These are phyloP conservation scores for Drosophila niveifrons DNA, from an alignment of 2,888 invertebrate genomes.

Conservation along the genomic window DNA sequence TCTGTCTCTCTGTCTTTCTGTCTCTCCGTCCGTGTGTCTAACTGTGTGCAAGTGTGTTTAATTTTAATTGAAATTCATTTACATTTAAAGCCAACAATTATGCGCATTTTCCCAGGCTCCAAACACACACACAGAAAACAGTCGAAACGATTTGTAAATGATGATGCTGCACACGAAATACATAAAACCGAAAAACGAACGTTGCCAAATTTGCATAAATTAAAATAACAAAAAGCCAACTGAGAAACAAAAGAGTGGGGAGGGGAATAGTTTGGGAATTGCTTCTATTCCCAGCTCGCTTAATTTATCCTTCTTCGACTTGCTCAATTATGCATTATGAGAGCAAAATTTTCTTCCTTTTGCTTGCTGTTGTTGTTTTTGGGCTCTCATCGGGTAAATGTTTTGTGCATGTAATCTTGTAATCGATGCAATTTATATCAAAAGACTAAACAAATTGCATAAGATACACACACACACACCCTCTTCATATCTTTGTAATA, in stretches of 20 bases:
- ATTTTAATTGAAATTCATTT: constrained; percentile 80
- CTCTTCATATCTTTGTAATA: constrained; percentile 63
- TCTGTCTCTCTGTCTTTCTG: constrained; percentile 7
- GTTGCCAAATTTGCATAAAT: constrained; percentile 74
- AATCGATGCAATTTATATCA: constrained; percentile 74
- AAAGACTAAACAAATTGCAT: constrained; percentile 70
- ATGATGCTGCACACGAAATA: constrained; percentile 73
- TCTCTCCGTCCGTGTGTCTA: constrained; percentile 2
- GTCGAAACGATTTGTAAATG: constrained; percentile 73
- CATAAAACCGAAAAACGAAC: constrained; percentile 53
- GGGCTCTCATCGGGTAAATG: constrained; percentile 14
- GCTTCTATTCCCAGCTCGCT: neutral
- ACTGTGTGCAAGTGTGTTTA: constrained; percentile 45
- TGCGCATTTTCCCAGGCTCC: constrained; percentile 73
- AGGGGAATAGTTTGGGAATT: neutral
- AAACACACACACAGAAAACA: constrained; percentile 9
- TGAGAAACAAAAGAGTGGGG: neutral
- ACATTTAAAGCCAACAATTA: constrained; percentile 75
- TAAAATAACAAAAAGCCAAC: constrained; percentile 50
- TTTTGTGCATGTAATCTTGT: constrained; percentile 59
- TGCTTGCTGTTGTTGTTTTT: constrained; percentile 12
- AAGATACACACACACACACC: constrained; percentile 38
- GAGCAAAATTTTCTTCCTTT: constrained; percentile 2
- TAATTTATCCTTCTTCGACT: constrained; percentile 25
- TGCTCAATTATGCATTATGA: constrained; percentile 47